These are phyloP conservation scores for Gambusia holbrooki DNA, from an alignment of 2,113 vertebrate genomes.

Conservation along the genomic window DNA sequence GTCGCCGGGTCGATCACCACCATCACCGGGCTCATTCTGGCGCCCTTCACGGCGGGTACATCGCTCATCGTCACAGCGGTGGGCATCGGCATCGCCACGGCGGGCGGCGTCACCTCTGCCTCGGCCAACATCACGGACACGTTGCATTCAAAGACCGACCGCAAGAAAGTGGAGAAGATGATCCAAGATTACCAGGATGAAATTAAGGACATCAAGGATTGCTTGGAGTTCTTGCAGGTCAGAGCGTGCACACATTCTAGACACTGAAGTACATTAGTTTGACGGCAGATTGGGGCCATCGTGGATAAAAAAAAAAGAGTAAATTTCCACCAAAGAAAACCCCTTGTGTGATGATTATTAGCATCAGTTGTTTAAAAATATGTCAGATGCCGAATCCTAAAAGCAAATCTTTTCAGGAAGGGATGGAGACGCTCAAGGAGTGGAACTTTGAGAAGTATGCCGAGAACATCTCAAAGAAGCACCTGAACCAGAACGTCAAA, in stretches of 20 bases:
- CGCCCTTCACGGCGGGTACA: conserved; percentile 80
- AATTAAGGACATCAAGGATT: conserved; percentile 79
- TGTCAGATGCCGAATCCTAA: background rate
- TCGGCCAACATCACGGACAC: conserved; percentile 83
- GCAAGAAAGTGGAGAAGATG: conserved; percentile 82
- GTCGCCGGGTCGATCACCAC: conserved; percentile 78
- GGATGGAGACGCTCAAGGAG: conserved; percentile 77
- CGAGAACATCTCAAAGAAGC: conserved; percentile 73
- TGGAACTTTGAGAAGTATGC: conserved; percentile 79
- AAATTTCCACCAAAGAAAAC: no score
- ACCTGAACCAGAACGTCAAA: conserved; percentile 78
- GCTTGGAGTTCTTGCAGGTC: conserved; percentile 80
- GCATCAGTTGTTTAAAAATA: background rate
- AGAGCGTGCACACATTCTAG: background rate
- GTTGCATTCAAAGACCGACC: conserved; percentile 78
- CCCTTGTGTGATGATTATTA: background rate
- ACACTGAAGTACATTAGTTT: no score
- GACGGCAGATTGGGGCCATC: no score
- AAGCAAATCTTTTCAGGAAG: conserved; percentile 58
- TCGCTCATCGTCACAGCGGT: conserved; percentile 82
- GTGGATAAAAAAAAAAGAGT: no score
- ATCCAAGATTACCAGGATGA: conserved; percentile 77
- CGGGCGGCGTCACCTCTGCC: conserved; percentile 77
- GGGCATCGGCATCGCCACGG: conserved; percentile 79
- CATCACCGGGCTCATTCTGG: conserved; percentile 81